These are phyloP conservation scores for Corythornis madagascariensis DNA, from an alignment of 2,113 vertebrate genomes.

Conservation along the genomic window DNA sequence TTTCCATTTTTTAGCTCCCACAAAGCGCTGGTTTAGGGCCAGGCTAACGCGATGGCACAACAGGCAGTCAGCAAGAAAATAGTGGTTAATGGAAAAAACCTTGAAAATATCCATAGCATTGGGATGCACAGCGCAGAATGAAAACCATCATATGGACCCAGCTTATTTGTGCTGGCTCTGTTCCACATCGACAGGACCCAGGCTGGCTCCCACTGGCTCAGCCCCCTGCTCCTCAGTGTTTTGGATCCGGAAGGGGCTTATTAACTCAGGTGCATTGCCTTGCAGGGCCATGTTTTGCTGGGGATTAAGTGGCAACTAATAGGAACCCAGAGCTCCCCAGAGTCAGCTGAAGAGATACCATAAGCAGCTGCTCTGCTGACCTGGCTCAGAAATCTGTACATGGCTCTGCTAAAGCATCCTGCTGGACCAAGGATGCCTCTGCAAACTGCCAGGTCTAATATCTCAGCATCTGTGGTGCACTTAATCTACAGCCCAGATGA, in stretches of 20 bases:
- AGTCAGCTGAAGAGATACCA: neutral
- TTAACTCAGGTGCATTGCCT: neutral
- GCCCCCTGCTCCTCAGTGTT: neutral
- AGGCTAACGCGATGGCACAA: neutral
- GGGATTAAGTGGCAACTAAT: neutral
- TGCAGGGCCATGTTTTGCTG: conserved; percentile 10
- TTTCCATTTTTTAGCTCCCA: neutral
- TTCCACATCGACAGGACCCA: neutral
- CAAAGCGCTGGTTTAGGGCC: neutral
- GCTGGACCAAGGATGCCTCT: neutral
- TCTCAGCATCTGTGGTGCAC: neutral
- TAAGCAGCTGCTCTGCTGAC: neutral
- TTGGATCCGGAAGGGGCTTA: neutral
- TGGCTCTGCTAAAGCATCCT: neutral
- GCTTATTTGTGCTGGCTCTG: neutral
- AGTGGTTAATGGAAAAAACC: neutral
- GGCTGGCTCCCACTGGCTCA: neutral
- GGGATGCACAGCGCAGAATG: neutral
- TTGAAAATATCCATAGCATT: neutral
- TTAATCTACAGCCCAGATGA: neutral
- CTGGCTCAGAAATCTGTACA: neutral
- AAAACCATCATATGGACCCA: neutral
- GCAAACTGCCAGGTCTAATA: neutral
- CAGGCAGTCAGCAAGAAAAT: neutral
- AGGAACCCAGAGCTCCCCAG: neutral